phyloP scores from a whole-genome alignment of 2,797 vertebrate genomes.

The Pseudopleuronectes americanus region DNA sequence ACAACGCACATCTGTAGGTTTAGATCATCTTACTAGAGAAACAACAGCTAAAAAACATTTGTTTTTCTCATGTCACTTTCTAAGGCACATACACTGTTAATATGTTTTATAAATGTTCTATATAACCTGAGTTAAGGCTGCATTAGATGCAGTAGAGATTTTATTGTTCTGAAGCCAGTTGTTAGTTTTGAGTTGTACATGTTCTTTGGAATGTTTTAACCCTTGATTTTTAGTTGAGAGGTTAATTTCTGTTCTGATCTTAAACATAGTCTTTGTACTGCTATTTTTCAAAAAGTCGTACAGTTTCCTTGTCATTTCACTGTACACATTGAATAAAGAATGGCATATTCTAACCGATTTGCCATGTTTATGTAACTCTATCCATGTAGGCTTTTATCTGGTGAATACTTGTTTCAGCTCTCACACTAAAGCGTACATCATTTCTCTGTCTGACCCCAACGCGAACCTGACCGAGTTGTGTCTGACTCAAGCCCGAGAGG shows the following conservation, averaged over 20 bases:
- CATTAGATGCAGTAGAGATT: slow-evolving; percentile 37
- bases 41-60: not conserved
- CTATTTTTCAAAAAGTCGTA: slow-evolving; percentile 19
- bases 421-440: not conserved
- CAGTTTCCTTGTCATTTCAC: slow-evolving; percentile 26
- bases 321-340: slow-evolving; percentile 64
- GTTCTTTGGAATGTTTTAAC: slow-evolving; percentile 26
- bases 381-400: not conserved
- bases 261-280: slow-evolving; percentile 25
- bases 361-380: not conserved
- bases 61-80: slow-evolving; percentile 18
- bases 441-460: no score
- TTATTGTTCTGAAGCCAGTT: slow-evolving; percentile 28
- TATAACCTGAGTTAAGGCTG: slow-evolving; percentile 23
- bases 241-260: slow-evolving; percentile 13
- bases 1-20: slow-evolving; percentile 40
- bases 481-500: no score
- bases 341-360: slow-evolving; percentile 6
- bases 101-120: slow-evolving; percentile 43
- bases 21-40: slow-evolving; percentile 27
- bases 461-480: no score
- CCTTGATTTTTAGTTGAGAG: slow-evolving; percentile 5
- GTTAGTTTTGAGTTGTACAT: slow-evolving; percentile 37
- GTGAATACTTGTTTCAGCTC: not conserved
- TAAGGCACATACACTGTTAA: slow-evolving; percentile 47